Percentiles rank a stretch among this genome's conserved stretches.
phyloP scores from a whole-genome alignment of 2,113 vertebrate species.

The Agapornis roseicollis region DNA sequence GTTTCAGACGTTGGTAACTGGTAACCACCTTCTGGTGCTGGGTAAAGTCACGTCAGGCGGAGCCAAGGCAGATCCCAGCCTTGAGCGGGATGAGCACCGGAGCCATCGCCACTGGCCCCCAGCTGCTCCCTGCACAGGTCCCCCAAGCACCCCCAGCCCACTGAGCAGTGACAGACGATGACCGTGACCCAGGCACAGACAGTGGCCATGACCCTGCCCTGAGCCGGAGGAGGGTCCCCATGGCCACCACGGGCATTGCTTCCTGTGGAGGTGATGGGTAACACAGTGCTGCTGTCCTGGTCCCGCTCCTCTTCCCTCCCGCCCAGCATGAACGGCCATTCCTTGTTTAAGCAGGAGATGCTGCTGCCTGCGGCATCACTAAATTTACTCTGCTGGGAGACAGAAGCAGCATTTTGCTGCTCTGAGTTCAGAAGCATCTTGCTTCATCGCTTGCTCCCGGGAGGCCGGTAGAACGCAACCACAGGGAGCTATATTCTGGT shows the following conservation, averaged over 20 bases:
- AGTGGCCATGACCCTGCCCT: neutral
- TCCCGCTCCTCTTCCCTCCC: neutral
- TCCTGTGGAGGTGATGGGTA: fast-evolving
- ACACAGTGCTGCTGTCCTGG: fast-evolving
- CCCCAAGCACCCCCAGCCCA: neutral
- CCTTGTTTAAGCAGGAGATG: neutral
- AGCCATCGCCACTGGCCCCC: fast-evolving
- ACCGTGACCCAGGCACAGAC: neutral
- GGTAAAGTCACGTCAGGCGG: neutral
- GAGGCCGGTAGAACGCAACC: neutral
- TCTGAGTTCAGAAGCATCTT: neutral
- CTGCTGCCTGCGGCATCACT: neutral
- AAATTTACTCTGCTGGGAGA: neutral
- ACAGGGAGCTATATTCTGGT: neutral
- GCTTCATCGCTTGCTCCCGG: fast-evolving
- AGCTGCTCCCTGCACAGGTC: neutral
- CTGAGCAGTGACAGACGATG: neutral
- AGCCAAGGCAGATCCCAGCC: fast-evolving
- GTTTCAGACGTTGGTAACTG: neutral
- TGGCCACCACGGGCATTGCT: fast-evolving
- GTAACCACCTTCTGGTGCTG: fast-evolving
- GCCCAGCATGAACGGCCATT: neutral
- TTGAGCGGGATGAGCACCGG: too few relatives aligned
- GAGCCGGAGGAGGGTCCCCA: neutral
- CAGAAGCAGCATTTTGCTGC: neutral